A percentile compares a stretch with the other conserved stretches of the same genome.
These are phyloP conservation scores for Spea multiplicata DNA, from an alignment of 2,113 vertebrate species.

Conservation along the genomic window DNA sequence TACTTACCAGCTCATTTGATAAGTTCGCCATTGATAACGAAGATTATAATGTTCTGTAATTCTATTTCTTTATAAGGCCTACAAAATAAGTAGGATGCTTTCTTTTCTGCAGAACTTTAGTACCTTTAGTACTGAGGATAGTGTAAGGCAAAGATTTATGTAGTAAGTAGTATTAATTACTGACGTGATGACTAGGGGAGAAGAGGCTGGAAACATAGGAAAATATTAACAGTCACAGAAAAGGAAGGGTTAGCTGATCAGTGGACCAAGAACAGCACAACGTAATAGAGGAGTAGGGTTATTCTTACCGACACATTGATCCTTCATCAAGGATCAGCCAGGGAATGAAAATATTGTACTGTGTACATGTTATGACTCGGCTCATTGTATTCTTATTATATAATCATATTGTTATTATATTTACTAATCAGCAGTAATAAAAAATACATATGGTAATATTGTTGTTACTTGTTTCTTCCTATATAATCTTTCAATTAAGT, in stretches of 20 bases:
- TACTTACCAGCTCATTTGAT: constrained; percentile 31
- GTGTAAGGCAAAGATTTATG: neutral
- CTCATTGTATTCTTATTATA: neutral
- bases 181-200: neutral
- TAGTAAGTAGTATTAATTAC: neutral
- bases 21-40: neutral
- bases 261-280: constrained; percentile 26
- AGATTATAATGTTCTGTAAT: neutral
- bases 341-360: neutral
- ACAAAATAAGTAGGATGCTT: neutral
- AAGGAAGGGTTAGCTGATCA: constrained; percentile 9
- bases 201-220: neutral
- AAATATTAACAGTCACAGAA: constrained; percentile 33
- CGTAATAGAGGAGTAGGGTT: constrained; percentile 3
- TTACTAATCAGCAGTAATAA: too few relatives aligned
- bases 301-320: neutral
- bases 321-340: neutral
- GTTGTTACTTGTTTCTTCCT: too few relatives aligned
- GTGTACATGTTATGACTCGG: neutral
- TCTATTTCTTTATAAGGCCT: too few relatives aligned
- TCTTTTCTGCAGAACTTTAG: neutral
- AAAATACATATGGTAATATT: too few relatives aligned
- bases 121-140: neutral
- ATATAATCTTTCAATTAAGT: too few relatives aligned
- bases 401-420: too few relatives aligned